Evolutionary conservation across 2,888 invertebrate genomes (phyloP), one percentile per base, ranked within the genome.

Genomic region (Clepsis dumicolana): DNA sequence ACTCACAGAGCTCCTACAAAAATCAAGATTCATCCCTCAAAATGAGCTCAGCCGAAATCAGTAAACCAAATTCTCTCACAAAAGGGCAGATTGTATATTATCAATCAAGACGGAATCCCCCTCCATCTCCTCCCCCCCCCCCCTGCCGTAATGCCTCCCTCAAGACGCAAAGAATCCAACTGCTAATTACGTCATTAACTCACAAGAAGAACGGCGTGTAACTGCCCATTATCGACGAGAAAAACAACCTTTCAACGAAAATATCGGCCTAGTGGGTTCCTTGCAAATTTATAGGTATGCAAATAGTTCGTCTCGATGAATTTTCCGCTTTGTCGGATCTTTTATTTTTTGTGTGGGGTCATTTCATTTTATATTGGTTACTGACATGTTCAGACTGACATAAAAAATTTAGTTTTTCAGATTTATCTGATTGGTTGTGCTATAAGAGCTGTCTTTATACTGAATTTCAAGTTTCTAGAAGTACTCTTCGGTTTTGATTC

Each of bases 211-310:
- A n/a, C 25, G 10, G 29, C 56, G 24, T 62, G 25, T 24, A 32
- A 27, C 29, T 38, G 25, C 35, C 48, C 35, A 62, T 62, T 38
- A 67, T 67, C 38, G 18, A 21, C 25, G 21, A 50, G 61, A 67
- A 67, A 62, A 56, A 63, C 61, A 63, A 60, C 32, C 38, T 63
- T 53, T n/a, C 59, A 21, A 59, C 50, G 29, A 50, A 38, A 62
- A 27, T 27, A 24, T n/a, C n/a, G n/a, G n/a, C n/a, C n/a, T n/a
- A n/a, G n/a, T n/a, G n/a, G n/a, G n/a, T n/a, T n/a, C n/a, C n/a
- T n/a, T n/a, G n/a, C n/a, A n/a, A n/a, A n/a, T n/a, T n/a, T n/a
- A n/a, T n/a, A n/a, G n/a, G n/a, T n/a, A n/a, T n/a, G n/a, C n/a
- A n/a, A n/a, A n/a, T n/a, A n/a, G n/a, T n/a, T n/a, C n/a, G n/a